These are phyloP conservation scores for Carduelis carduelis DNA, from an alignment of 2,797 vertebrate species.

Conservation along the genomic window DNA sequence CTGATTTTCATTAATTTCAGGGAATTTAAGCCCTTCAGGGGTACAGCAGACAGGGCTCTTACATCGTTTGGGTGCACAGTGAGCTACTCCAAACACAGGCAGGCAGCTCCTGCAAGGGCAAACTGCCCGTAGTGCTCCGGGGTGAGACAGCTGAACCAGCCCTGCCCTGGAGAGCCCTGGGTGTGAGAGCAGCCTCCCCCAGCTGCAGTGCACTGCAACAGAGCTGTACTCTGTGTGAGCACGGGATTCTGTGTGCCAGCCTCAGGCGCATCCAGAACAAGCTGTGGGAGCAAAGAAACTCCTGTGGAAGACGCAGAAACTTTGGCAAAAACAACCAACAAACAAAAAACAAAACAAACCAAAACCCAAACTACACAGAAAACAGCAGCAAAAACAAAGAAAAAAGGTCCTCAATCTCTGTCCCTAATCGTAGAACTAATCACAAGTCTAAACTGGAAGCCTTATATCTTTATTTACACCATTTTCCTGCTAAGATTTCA, in stretches of 20 bases:
- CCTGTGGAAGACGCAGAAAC: not conserved
- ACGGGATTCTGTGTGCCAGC: not conserved
- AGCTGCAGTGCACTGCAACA: not conserved
- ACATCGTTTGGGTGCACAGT: not conserved
- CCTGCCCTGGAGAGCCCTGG: not conserved
- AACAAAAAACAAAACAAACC: too few species aligned
- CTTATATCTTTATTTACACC: not conserved
- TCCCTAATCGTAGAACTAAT: not conserved
- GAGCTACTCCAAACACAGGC: not conserved
- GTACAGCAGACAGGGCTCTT: not conserved
- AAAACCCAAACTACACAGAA: not conserved
- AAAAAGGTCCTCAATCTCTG: not conserved
- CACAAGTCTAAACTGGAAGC: not conserved
- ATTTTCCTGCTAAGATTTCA: not conserved
- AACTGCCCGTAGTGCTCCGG: not conserved
- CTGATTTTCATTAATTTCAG: not conserved
- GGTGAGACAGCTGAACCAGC: not conserved
- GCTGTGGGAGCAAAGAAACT: not conserved
- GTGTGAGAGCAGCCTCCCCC: not conserved
- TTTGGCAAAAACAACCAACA: not conserved
- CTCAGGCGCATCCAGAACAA: not conserved
- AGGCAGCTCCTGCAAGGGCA: not conserved
- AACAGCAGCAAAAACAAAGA: accelerated
- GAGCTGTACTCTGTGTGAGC: not conserved
- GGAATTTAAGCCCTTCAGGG: not conserved